phyloP scores from a whole-genome alignment of 2,888 invertebrate genomes.

The Plagodis pulveraria region DNA sequence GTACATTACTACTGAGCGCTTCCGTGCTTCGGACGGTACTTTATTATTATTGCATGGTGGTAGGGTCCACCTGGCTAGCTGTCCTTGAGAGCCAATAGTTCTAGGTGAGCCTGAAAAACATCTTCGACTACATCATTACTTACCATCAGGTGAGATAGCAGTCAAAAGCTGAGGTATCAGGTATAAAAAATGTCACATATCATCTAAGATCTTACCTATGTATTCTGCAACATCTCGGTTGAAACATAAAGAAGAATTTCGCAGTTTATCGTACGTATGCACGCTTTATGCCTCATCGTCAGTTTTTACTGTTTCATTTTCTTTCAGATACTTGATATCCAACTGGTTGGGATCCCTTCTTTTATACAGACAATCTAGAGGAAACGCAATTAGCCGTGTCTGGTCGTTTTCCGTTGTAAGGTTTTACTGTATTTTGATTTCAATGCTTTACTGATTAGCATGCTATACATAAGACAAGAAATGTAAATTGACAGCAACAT shows the following conservation, averaged over 20 bases:
- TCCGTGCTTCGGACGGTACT: no score
- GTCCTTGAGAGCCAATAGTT: no score
- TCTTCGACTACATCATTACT: no score
- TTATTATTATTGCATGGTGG: no score
- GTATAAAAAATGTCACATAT: no score
- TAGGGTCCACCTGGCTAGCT: no score
- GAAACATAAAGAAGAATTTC: conserved; percentile 36
- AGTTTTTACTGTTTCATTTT: conserved; percentile 49
- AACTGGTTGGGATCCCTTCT: conserved; percentile 15
- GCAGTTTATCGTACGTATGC: conserved; percentile 42
- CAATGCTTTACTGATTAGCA: conserved; percentile 20
- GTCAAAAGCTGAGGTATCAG: no score
- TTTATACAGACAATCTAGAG: conserved; percentile 30
- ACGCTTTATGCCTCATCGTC: conserved; percentile 48
- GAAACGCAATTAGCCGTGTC: conserved; percentile 31
- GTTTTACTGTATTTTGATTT: conserved; percentile 27
- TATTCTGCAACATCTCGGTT: conserved; percentile 10
- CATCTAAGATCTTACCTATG: no score
- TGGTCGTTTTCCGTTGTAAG: conserved; percentile 25
- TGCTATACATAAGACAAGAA: not conserved
- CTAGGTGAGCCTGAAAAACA: no score
- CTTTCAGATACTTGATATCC: conserved; percentile 41
- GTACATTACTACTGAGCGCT: no score
- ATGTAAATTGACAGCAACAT: no score
- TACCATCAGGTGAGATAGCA: no score